Conservation (phyloP, 2,113 vertebrate genomes). For the Malurus melanocephalus region DNA sequence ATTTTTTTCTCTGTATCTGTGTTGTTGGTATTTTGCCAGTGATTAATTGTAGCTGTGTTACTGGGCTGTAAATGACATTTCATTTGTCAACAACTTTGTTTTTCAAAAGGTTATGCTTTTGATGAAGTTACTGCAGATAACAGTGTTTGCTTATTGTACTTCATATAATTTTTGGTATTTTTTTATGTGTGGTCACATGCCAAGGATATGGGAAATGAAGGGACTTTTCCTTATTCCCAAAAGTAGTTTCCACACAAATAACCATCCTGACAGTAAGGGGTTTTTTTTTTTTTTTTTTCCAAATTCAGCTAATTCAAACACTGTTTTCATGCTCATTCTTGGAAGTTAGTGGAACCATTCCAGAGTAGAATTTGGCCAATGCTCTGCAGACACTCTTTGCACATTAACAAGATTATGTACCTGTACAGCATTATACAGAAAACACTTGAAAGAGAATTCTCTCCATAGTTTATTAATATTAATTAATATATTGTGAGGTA, state of each 20-base stretch:
- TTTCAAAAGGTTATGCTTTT: neutral
- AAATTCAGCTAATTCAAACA: neutral
- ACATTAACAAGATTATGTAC: neutral
- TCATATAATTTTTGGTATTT: neutral
- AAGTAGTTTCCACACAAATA: neutral
- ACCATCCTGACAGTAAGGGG: neutral
- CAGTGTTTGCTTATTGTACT: neutral
- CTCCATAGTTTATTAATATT: neutral
- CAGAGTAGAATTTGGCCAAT: neutral
- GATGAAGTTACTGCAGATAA: neutral
- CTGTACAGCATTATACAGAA: neutral
- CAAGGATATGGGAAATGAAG: neutral
- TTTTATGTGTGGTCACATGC: neutral
- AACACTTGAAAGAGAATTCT: neutral
- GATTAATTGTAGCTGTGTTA: neutral
- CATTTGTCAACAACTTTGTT: neutral
- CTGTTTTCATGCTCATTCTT: neutral
- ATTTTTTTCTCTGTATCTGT: neutral
- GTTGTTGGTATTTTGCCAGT: neutral
- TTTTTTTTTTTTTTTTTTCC: fast-evolving
- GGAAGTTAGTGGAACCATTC: neutral
- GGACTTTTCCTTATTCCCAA: neutral
- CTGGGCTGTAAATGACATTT: neutral
- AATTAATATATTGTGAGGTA: neutral
- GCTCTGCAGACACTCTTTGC: neutral